Evolutionary conservation across 92 coral and sea anemone species (phyloP).

Genomic region (Heliopora coerulea): DNA sequence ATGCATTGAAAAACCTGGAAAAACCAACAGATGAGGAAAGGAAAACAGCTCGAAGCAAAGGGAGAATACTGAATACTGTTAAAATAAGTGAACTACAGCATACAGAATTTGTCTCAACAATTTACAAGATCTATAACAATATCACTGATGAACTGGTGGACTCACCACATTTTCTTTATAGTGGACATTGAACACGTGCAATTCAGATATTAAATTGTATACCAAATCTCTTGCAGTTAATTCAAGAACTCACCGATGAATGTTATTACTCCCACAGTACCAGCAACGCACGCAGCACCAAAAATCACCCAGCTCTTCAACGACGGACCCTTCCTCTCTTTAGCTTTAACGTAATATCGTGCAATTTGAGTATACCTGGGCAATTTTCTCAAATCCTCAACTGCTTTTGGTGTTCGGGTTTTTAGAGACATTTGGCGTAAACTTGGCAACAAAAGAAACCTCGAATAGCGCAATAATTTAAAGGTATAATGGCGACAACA

Average conservation of each 20-base stretch:
- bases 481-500: not conserved
- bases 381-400: slow-evolving; percentile 1
- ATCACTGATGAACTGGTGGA: too few species aligned
- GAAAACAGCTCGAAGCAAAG: too few species aligned
- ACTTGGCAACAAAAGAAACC: not conserved
- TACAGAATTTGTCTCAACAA: too few species aligned
- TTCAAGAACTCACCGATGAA: slow-evolving; percentile 65
- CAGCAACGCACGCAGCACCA: slow-evolving; percentile 57
- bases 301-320: slow-evolving; percentile 71
- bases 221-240: too few species aligned
- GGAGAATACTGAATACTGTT: too few species aligned
- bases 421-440: slow-evolving; percentile 12
- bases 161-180: too few species aligned
- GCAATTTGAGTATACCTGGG: slow-evolving; percentile 65
- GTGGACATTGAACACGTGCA: too few species aligned
- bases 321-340: slow-evolving; percentile 89
- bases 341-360: slow-evolving; percentile 86
- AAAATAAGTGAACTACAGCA: too few species aligned
- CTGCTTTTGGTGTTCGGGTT: not conserved
- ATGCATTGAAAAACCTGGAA: too few species aligned
- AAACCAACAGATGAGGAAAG: too few species aligned
- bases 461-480: not conserved
- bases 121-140: too few species aligned
- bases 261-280: slow-evolving; percentile 60
- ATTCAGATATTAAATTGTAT: too few species aligned